These are phyloP conservation scores for Ianthella basta DNA, from an alignment of 37 sponge, comb jelly and placozoan genomes.

Conservation along the genomic window DNA sequence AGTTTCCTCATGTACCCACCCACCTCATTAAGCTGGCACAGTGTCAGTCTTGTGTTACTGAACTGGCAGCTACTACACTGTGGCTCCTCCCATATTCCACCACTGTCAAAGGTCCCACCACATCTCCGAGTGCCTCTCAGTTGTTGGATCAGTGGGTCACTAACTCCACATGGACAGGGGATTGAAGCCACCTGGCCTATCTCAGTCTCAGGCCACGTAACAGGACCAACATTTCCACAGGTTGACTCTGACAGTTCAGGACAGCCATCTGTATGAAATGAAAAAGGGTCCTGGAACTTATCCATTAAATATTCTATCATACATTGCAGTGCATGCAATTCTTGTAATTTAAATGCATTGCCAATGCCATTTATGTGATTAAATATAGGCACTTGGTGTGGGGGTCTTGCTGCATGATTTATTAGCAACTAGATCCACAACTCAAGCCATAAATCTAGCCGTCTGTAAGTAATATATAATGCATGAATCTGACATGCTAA, in stretches of 20 bases:
- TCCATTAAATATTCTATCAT: too few relatives aligned
- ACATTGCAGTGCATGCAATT: neutral
- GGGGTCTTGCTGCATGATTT: too few relatives aligned
- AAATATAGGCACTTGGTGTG: too few relatives aligned
- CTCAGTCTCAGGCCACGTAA: constrained; percentile 48
- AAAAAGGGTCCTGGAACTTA: too few relatives aligned
- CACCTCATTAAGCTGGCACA: constrained; percentile 53
- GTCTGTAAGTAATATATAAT: too few relatives aligned
- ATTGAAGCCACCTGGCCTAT: constrained; percentile 27
- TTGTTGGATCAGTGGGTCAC: neutral
- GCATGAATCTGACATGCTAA: too few relatives aligned
- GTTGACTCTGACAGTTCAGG: neutral
- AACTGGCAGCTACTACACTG: constrained; percentile 38
- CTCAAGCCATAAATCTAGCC: too few relatives aligned
- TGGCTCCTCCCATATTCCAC: constrained; percentile 46
- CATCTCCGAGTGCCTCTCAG: constrained; percentile 47
- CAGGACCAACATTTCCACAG: constrained; percentile 1
- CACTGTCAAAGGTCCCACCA: constrained; percentile 49
- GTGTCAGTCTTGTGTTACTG: neutral
- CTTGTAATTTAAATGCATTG: too few relatives aligned
- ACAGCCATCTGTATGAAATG: too few relatives aligned
- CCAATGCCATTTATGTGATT: too few relatives aligned
- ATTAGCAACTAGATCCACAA: too few relatives aligned
- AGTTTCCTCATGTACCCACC: too few relatives aligned
- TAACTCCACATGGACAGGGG: constrained; percentile 53